Base-by-base conservation (phyloP, 2,888 invertebrate genomes). In the Philopedon plagiatum region DNA sequence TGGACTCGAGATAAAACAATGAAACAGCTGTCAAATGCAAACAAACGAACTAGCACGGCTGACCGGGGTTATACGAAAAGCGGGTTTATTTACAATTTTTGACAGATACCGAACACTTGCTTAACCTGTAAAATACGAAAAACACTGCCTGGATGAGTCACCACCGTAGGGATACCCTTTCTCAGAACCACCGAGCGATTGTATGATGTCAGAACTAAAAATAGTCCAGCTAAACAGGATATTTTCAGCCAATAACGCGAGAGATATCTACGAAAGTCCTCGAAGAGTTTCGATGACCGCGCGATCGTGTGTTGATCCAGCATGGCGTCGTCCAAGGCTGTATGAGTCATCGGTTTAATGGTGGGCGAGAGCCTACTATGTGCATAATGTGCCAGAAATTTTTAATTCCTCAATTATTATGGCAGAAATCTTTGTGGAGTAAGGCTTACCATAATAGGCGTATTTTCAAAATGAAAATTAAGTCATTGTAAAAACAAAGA, bases 191-290 rank as follows among this genome's bases (percentile, higher is more conserved):
- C 83, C 81, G 82, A 80, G 81, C 80, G 79, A 56, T 57, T 75
- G 73, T 62, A 62, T 71, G 85, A 85, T 84, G 84, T 86, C 85
- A 86, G 79, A 80, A 81, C 81, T 83, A 84, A 83, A 84, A 84
- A 85, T 85, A 85, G 73, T 78, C 77, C 77, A 73, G 74, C 76
- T n/a, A 71, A 73, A 73, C 67, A 66, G 67, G 69, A 67, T 57
- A 60, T 41, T 60, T 75, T 54, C 61, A 49, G 15, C 77, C 77
- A 76, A 76, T 76, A 19, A 64, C 41, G 15, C 13, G 15, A 34
- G 18, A 34, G 19, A 8, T 32, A 46, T 3, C 11, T 19, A 32
- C 74, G 73, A 61, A 63, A 61, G 8, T 29, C 18, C 21, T 18
- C 77, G 77, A 72, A 23, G 9, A 15, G 11, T 19, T 4, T 11